Base-by-base conservation (phyloP, 2,113 vertebrate species). In the Stomatorhinus ivindoensis region DNA sequence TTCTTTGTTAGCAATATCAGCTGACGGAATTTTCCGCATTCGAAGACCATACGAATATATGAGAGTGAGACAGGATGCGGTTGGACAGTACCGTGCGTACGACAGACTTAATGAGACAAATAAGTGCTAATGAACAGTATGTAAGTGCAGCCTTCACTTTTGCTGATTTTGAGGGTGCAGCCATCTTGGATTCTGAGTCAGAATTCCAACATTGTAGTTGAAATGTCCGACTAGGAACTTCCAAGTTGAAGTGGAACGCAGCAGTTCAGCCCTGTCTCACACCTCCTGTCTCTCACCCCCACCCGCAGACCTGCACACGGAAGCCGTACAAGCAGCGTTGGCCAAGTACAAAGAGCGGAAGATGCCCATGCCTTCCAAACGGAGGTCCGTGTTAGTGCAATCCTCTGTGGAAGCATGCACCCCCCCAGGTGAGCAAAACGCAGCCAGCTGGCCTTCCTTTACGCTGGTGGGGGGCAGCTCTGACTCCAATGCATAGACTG, bases 281-380 rank as follows among this genome's bases (percentile, higher is more conserved):
- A n/a, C 69, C 69, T 19, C 11, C 15, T 0, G 1, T 3, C 69
- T 24, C 31, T 17, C 69, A 35, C 31, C 31, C 69, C 69, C 65
- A 9, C 61, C 8, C 76, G 0, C 46, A 99, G 98, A 99, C 95
- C 94, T 99, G 91, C 98, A 99, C 95, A 98, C 97, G 21, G 98
- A 99, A 96, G 98, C 98, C 2, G 98, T 99, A 87, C 98, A 99
- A 93, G 98, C 98, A 93, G 98, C 98, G 53, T 93, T 99, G 91
- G 97, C 97, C 44, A 98, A 97, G 90, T 98, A 98, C 91, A 99
- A 97, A 91, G 98, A 99, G 93, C 96, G 97, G 91, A 99, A 97
- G 95, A 97, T 99, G 97, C 98, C 98, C 15, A 99, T 99, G 98
- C 98, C 98, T 89, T 99, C 98, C 0, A 99, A 98, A 92, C 96